Conservation (phyloP, 2,797 vertebrate species). For the Phylloscopus collybita region DNA sequence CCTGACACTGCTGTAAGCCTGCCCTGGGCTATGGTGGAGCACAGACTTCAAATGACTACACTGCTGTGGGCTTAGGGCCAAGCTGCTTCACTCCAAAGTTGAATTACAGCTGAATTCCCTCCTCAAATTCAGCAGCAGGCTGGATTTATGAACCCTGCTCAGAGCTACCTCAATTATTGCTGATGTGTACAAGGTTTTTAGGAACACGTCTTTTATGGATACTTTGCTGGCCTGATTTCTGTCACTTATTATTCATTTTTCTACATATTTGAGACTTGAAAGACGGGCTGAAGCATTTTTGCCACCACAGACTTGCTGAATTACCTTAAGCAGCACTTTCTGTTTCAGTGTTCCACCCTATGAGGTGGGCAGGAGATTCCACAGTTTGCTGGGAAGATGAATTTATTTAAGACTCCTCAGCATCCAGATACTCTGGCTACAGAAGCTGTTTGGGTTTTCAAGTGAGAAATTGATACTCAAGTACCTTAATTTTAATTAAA, state of each 20-base stretch:
- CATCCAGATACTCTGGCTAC: background rate
- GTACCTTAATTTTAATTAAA: background rate
- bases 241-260: background rate
- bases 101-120: conserved; percentile 33
- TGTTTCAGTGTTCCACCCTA: background rate
- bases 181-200: conserved; percentile 3
- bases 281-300: background rate
- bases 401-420: background rate
- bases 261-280: background rate
- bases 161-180: conserved; percentile 1
- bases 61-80: conserved; percentile 16
- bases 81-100: background rate
- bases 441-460: background rate
- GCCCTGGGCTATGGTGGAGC: background rate
- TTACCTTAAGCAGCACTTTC: background rate
- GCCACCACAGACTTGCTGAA: background rate
- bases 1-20: background rate
- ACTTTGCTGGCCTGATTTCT: conserved; percentile 6
- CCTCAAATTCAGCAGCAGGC: background rate
- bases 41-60: background rate
- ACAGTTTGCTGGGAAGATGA: background rate
- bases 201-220: background rate
- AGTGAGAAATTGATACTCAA: background rate
- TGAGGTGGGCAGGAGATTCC: background rate
- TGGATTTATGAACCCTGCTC: conserved; percentile 18